These are phyloP conservation scores for Emydoidea blandingii DNA, from an alignment of 2,797 vertebrate species.

Conservation along the genomic window DNA sequence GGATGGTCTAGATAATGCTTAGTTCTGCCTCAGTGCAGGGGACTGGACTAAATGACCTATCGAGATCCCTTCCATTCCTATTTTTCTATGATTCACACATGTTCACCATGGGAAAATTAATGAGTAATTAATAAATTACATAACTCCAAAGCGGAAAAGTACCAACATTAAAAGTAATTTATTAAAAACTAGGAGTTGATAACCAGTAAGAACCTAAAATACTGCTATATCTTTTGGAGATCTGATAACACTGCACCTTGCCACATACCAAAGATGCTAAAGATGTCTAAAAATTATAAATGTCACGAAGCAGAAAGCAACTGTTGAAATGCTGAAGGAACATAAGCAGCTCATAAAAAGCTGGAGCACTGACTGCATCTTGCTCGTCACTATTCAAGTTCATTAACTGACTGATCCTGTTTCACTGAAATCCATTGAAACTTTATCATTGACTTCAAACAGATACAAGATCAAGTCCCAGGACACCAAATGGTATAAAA, in stretches of 20 bases:
- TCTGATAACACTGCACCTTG: neutral
- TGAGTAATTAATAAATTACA: neutral
- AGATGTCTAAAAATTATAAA: constrained; percentile 24
- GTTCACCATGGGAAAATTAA: neutral
- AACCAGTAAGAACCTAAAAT: neutral
- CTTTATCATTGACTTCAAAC: constrained; percentile 63
- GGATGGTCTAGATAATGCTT: too few relatives aligned
- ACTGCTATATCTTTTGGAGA: neutral
- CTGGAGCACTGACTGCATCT: neutral
- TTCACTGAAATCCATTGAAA: constrained; percentile 38
- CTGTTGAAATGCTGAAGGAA: constrained; percentile 19
- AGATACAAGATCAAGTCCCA: constrained; percentile 57
- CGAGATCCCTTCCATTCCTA: too few relatives aligned
- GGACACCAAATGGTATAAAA: neutral
- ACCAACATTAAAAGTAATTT: neutral
- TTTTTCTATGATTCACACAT: too few relatives aligned
- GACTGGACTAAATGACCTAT: too few relatives aligned
- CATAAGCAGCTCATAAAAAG: constrained; percentile 40
- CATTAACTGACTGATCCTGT: constrained; percentile 42
- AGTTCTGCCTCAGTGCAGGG: too few relatives aligned
- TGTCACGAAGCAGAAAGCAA: constrained; percentile 34
- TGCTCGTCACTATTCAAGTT: constrained; percentile 61
- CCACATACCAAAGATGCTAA: constrained; percentile 5
- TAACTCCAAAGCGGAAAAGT: neutral
- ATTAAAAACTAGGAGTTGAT: neutral